Conservation (phyloP, 2,888 invertebrate species). For the Hartigia nigra region DNA sequence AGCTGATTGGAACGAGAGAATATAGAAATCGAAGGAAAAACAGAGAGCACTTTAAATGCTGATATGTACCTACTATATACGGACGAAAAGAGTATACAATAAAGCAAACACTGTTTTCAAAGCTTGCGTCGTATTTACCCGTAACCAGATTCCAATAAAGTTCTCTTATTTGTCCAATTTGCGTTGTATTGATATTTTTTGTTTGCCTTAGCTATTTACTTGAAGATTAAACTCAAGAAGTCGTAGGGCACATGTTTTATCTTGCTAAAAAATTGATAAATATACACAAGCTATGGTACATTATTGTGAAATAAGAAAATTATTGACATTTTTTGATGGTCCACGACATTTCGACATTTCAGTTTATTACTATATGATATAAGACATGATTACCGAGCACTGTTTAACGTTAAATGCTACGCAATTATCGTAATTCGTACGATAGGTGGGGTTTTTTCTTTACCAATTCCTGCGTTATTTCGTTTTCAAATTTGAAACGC, state of each 20-base stretch:
- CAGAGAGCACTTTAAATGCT: slow-evolving; percentile 31
- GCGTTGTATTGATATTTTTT: background rate
- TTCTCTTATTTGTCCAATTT: background rate
- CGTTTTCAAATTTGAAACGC: background rate
- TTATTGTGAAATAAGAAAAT: background rate
- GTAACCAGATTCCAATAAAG: background rate
- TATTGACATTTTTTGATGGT: background rate
- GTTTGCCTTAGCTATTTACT: background rate
- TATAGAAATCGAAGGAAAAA: slow-evolving; percentile 9
- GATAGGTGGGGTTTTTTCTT: background rate
- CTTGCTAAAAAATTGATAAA: background rate
- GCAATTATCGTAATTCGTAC: background rate
- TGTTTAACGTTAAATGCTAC: background rate
- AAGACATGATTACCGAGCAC: background rate
- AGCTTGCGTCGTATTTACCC: slow-evolving; percentile 9
- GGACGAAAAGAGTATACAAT: slow-evolving; percentile 57
- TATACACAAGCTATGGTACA: background rate
- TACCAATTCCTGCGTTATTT: background rate
- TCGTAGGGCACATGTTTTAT: background rate
- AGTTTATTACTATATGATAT: background rate
- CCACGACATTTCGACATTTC: background rate
- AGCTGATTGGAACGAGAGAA: slow-evolving; percentile 15
- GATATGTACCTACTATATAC: slow-evolving; percentile 53
- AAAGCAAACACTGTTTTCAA: slow-evolving; percentile 61
- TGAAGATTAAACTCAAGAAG: background rate